phyloP scores from a whole-genome alignment of 2,797 vertebrate species.

The Hozukius guyotensis region DNA sequence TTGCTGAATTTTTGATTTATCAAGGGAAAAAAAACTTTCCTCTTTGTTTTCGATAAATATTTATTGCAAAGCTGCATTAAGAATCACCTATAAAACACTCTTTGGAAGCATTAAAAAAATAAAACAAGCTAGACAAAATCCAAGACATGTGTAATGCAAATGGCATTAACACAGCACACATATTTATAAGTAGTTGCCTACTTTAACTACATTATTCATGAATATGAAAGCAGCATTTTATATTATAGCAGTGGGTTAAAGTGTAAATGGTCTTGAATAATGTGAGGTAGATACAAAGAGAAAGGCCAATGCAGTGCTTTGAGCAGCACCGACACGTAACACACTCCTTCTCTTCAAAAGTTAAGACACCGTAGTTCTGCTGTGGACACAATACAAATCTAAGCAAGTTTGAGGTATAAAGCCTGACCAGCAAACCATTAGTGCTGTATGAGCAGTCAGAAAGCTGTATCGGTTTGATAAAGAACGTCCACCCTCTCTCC shows the following conservation, averaged over 20 bases:
- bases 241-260: constrained; percentile 61
- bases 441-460: constrained; percentile 61
- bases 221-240: constrained; percentile 54
- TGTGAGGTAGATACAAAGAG: constrained; percentile 81
- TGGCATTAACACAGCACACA: constrained; percentile 60
- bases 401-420: constrained; percentile 60
- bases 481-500: constrained; percentile 68
- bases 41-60: constrained; percentile 72
- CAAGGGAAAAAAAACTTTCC: constrained; percentile 73
- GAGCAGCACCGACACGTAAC: constrained; percentile 50
- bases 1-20: constrained; percentile 74
- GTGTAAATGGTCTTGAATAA: constrained; percentile 67
- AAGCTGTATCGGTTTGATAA: constrained; percentile 64
- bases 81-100: constrained; percentile 70
- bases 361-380: constrained; percentile 54
- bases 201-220: constrained; percentile 51
- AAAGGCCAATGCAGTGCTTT: constrained; percentile 51
- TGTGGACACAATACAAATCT: constrained; percentile 52
- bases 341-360: constrained; percentile 50
- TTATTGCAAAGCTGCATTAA: constrained; percentile 73
- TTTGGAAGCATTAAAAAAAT: constrained; percentile 57
- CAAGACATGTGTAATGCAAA: constrained; percentile 59
- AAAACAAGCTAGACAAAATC: constrained; percentile 61
- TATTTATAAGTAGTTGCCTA: constrained; percentile 54
- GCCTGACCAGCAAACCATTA: constrained; percentile 68